Conservation (phyloP, 2,888 invertebrate species). For the Xestia ashworthii region DNA sequence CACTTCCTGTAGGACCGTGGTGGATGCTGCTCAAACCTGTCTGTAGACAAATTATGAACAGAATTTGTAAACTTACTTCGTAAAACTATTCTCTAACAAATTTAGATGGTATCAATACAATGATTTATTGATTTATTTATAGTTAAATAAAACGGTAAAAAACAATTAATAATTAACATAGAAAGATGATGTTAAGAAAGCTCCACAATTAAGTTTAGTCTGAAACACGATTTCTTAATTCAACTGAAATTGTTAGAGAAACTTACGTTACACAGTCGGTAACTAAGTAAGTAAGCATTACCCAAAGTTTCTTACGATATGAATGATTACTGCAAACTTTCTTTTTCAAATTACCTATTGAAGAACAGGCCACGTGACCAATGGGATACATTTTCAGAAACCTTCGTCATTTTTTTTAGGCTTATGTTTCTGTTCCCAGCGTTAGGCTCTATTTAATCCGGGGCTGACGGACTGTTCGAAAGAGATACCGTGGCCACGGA, state of each 20-base stretch:
- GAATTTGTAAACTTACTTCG: background rate
- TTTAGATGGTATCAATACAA: background rate
- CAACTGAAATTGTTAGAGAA: background rate
- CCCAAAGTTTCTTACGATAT: background rate
- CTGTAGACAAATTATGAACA: constrained; percentile 64
- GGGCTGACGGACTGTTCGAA: too few relatives aligned
- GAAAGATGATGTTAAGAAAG: background rate
- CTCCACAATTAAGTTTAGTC: background rate
- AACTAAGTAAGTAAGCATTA: background rate
- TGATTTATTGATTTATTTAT: too few relatives aligned
- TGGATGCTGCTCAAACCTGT: constrained; percentile 77
- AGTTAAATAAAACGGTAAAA: too few relatives aligned
- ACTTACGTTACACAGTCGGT: background rate
- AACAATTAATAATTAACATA: too few relatives aligned
- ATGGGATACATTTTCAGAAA: background rate
- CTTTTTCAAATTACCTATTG: too few relatives aligned
- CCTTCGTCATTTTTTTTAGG: too few relatives aligned
- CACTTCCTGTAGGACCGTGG: constrained; percentile 81
- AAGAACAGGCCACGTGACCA: too few relatives aligned
- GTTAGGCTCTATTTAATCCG: background rate
- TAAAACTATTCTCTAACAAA: background rate
- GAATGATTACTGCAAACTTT: too few relatives aligned
- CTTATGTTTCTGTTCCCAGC: background rate
- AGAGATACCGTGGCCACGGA: too few relatives aligned
- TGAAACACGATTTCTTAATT: background rate